These are phyloP conservation scores for Synergus gifuensis DNA, from an alignment of 2,888 invertebrate species.

Conservation along the genomic window DNA sequence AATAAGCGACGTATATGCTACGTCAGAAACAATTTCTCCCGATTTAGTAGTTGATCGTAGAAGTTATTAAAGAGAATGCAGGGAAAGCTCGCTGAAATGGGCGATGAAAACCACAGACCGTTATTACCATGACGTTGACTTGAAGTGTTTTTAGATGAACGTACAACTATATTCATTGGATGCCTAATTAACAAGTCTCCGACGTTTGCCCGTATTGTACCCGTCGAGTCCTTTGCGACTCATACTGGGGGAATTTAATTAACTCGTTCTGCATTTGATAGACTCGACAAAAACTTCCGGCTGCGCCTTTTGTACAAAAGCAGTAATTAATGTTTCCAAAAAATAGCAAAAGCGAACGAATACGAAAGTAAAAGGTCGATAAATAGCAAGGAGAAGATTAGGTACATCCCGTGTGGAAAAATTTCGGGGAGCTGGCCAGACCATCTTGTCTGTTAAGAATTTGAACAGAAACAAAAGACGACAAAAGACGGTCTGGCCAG, in stretches of 20 bases:
- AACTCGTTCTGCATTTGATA: slow-evolving; percentile 73
- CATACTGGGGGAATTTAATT: slow-evolving; percentile 68
- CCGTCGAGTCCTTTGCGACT: slow-evolving; percentile 46
- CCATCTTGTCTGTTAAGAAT: too few relatives aligned
- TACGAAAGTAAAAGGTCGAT: slow-evolving; percentile 39
- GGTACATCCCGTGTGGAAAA: too few relatives aligned
- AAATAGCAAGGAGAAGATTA: slow-evolving; percentile 42
- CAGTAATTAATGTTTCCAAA: slow-evolving; percentile 67
- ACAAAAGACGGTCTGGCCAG: too few relatives aligned
- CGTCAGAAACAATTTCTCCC: neutral
- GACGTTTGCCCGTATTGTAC: slow-evolving; percentile 49
- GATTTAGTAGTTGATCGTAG: neutral
- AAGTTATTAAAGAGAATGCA: slow-evolving; percentile 6
- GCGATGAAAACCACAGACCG: slow-evolving; percentile 33
- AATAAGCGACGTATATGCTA: neutral
- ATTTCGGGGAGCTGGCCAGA: too few relatives aligned
- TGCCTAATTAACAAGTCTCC: slow-evolving; percentile 68
- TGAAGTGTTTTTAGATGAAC: slow-evolving; percentile 66
- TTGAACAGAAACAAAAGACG: too few relatives aligned
- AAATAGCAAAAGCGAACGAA: slow-evolving; percentile 37
- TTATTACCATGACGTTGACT: slow-evolving; percentile 54
- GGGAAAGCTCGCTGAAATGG: slow-evolving; percentile 4
- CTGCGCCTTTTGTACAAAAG: slow-evolving; percentile 63
- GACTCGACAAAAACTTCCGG: slow-evolving; percentile 63
- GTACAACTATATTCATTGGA: slow-evolving; percentile 66